phyloP scores from a whole-genome alignment of 1,140 invertebrate species.

The Cheumatopsyche charites region DNA sequence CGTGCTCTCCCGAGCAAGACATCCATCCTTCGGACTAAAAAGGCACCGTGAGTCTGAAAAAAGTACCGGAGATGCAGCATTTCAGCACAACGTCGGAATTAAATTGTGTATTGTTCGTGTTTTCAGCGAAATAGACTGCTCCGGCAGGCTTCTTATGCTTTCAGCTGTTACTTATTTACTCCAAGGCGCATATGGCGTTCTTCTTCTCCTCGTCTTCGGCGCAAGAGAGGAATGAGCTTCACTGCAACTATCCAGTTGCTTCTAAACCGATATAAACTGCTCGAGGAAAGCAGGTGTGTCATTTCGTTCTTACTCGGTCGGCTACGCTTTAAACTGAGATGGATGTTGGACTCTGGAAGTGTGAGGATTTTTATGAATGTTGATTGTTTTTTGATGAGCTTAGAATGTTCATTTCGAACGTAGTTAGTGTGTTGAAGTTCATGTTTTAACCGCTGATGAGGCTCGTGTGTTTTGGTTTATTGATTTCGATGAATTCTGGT shows the following conservation, averaged over 20 bases:
- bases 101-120: constrained; percentile 13
- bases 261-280: constrained; percentile 23
- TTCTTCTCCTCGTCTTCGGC: not conserved
- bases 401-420: not conserved
- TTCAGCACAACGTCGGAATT: constrained; percentile 6
- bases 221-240: not conserved
- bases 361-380: too few relatives aligned
- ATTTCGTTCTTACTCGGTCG: not conserved
- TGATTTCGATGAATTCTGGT: too few relatives aligned
- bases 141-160: not conserved
- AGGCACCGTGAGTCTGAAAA: not conserved
- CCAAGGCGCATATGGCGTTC: not conserved
- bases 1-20: too few relatives aligned
- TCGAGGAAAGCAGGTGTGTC: not conserved
- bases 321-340: too few relatives aligned
- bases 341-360: too few relatives aligned
- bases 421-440: too few relatives aligned
- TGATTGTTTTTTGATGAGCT: not conserved
- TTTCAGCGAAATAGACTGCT: not conserved
- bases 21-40: too few relatives aligned
- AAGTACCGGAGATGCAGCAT: not conserved
- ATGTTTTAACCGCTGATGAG: too few relatives aligned
- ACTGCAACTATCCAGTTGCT: not conserved
- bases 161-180: constrained; percentile 28
- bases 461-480: too few relatives aligned